These are phyloP conservation scores for Trichopoda pennipes DNA, from an alignment of 2,888 invertebrate species.

Conservation along the genomic window DNA sequence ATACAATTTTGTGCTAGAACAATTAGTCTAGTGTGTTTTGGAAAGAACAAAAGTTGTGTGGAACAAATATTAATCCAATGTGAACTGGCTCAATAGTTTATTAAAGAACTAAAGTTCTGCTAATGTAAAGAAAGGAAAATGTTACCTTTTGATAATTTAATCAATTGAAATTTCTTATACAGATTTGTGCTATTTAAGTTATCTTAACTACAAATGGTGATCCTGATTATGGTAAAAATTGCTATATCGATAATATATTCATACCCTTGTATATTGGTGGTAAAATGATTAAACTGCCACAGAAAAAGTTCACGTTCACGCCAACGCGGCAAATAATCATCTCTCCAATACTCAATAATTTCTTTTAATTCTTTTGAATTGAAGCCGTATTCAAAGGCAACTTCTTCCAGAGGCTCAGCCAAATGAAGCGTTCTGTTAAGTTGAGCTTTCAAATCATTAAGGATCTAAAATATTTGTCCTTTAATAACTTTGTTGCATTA, in stretches of 20 bases:
- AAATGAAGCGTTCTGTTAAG: constrained; percentile 82
- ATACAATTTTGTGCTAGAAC: too few relatives aligned
- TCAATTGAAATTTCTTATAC: too few relatives aligned
- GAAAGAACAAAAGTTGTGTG: too few relatives aligned
- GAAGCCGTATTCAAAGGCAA: constrained; percentile 90
- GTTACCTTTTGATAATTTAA: not conserved
- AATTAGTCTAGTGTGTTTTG: too few relatives aligned
- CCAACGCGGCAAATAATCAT: constrained; percentile 87
- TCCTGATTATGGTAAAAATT: too few relatives aligned
- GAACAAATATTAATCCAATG: too few relatives aligned
- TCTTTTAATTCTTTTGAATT: constrained; percentile 86
- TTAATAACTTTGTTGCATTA: not conserved
- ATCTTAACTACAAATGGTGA: not conserved
- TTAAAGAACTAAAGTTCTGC: too few relatives aligned
- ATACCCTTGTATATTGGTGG: constrained; percentile 87
- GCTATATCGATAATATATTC: constrained; percentile 34
- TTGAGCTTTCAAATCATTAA: constrained; percentile 83
- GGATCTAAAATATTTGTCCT: constrained; percentile 79
- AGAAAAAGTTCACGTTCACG: constrained; percentile 85
- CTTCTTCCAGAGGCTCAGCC: constrained; percentile 84
- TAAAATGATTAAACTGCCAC: constrained; percentile 88
- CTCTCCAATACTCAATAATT: constrained; percentile 90
- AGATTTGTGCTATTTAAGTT: not conserved
- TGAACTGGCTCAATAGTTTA: too few relatives aligned
- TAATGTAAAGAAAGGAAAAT: not conserved